Base-by-base conservation (phyloP, 2,888 invertebrate species). In the Lordiphosa fenestrarum region DNA sequence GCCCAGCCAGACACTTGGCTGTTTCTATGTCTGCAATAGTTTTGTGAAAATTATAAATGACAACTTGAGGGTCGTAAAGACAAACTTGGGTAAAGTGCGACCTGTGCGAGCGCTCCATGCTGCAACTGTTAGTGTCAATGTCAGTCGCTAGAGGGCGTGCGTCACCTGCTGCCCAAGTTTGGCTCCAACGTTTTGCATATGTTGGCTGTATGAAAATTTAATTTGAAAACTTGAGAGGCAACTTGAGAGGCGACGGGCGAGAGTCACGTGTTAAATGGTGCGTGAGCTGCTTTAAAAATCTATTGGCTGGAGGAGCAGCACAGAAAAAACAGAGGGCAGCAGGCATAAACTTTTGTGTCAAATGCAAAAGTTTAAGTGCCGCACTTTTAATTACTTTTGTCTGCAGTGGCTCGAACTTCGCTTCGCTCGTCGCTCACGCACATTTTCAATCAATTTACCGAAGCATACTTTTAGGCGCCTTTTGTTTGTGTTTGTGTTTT, bases 371-470 rank as follows among this genome's bases (percentile, higher is more conserved):
- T 78, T 72, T 61, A 74, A 82, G 77, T 77, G 80, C 71, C 77
- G 76, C 83, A 77, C 71, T 77, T 77, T 77, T 77, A 77, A 77
- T 77, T 77, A 77, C 77, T 77, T 77, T 77, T 82, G 83, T 82
- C 82, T 78, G 60, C 52, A 56, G 41, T 37, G 30, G 23, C 33
- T n/a, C n/a, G 36, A 35, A 30, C 46, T 9, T 12, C n/a, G 7
- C 36, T 23, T 10, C 41, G 7, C 7, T 9, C 9, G 2, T 9
- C 9, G 2, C 19, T 51, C 41, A 58, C 61, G 65, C 61, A 80
- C 73, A 75, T 75, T 78, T 78, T 82, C 80, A 78, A 78, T 78
- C 77, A 78, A 78, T 80, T 78, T 77, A 69, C 66, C 46, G 46
- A 38, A 54, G 71, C 66, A 64, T 66, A 50, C 73, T 72, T 66